phyloP scores from a whole-genome alignment of 2,888 invertebrate species.

The Drosophila quinaria region DNA sequence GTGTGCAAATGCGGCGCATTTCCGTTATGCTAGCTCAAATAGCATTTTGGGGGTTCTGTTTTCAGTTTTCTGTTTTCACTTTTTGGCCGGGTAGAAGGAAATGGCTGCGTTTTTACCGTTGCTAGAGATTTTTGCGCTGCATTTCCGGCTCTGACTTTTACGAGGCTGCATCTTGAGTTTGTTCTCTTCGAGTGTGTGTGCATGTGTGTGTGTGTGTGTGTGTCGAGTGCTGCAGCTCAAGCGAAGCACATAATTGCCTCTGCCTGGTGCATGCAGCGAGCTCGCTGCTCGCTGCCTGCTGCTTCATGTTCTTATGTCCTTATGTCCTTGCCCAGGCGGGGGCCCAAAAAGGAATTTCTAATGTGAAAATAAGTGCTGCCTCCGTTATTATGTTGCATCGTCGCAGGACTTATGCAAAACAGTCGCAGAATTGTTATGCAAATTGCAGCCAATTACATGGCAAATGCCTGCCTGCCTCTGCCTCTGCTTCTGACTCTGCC shows the following conservation, averaged over 20 bases:
- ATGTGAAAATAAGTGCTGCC: conserved; percentile 78
- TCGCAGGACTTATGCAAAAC: conserved; percentile 80
- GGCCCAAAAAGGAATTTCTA: conserved; percentile 77
- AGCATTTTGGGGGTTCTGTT: conserved; percentile 37
- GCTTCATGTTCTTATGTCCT: conserved; percentile 51
- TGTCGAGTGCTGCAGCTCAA: conserved; percentile 63
- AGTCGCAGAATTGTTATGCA: conserved; percentile 80
- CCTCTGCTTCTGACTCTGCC: neutral
- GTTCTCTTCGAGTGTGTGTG: conserved; percentile 11
- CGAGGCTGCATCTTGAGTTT: conserved; percentile 65
- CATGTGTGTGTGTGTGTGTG: conserved; percentile 18
- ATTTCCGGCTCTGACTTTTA: conserved; percentile 79
- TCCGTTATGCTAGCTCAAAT: conserved; percentile 56
- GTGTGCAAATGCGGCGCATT: conserved; percentile 39
- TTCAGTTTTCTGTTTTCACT: conserved; percentile 5
- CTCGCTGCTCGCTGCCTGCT: conserved; percentile 11
- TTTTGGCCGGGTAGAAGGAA: conserved; percentile 46
- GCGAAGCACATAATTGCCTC: conserved; percentile 83
- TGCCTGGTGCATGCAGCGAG: conserved; percentile 38
- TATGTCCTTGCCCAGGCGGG: conserved; percentile 51
- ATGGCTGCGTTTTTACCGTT: conserved; percentile 68
- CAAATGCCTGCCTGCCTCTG: conserved; percentile 64
- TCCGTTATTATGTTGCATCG: conserved; percentile 77
- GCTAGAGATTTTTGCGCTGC: conserved; percentile 71
- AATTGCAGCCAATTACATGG: conserved; percentile 82